Base-by-base conservation (phyloP, 2,888 invertebrate species). In the Ceratothoa steindachneri region DNA sequence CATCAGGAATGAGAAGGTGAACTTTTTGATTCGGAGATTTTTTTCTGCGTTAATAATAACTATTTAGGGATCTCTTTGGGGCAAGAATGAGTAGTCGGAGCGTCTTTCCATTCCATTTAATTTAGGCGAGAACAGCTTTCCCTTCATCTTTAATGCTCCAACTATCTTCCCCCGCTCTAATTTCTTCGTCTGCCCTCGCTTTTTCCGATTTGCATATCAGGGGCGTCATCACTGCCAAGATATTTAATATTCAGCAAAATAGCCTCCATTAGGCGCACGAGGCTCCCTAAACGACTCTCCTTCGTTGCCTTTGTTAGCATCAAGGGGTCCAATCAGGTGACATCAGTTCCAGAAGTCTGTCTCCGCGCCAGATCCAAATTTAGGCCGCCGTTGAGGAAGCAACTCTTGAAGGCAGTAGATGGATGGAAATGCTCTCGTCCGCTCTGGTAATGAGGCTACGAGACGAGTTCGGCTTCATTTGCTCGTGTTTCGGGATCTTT, bases 381-480 rank as follows among this genome's bases (percentile, higher is more conserved):
- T 55, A 55, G 55, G 55, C 55, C 55, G 55, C 19, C 19, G 60
- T 60, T 60, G 60, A 60, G 60, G 60, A 60, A 60, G 60, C 60
- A 60, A 24, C 60, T 60, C 60, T 60, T 60, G 60, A 60, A 60
- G 60, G 60, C 60, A 24, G 60, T 60, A 60, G 60, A 60, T 60
- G 60, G 60, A 60, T 60, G 60, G 60, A 60, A 60, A 60, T 60
- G 60, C 60, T 60, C 60, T 24, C 60, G 55, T 55, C 55, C 55
- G 55, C 55, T 55, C 24, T 55, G 19, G 55, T 55, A 55, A 55
- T 55, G 55, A 55, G 55, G 55, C 55, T 55, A 15, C 19, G 55
- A 55, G 55, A 55, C 55, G 55, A 55, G 55, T 55, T 55, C 55
- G 55, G 55, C 55, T 55, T 55, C 55, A 60, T 60, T 60, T 60